Base-by-base conservation (phyloP, 2,113 vertebrate genomes). In the Casuarius casuarius region DNA sequence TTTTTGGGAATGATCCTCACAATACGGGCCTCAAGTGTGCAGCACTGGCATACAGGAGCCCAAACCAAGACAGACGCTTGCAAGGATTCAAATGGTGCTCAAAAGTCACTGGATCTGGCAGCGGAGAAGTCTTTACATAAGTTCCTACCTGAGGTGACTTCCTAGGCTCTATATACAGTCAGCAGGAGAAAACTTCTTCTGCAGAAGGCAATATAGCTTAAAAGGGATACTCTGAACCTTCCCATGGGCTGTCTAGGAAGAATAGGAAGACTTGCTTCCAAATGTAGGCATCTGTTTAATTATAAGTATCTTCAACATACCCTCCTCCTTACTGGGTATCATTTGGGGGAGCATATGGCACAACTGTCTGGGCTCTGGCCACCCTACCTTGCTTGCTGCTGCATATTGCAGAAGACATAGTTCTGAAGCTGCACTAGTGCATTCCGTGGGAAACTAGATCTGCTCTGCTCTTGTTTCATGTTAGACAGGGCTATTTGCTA, bases 271-370 rank as follows among this genome's bases (percentile, higher is more conserved):
- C 12, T 35, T 58, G 40, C 1, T 9, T 23, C 10, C 35, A 54
- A 38, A 0, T 20, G 17, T 29, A 84, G 44, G 5, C 5, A 63
- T 23, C 28, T 71, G 1, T 66, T 12, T 21, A 88, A 40, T 20
- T 63, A 72, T 20, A 75, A n/a, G 14, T 19, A 78, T 15, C 42
- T 74, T 87, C 65, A 85, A 83, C 21, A 22, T 26, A 46, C 4
- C 3, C 5, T 66, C 0, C 42, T 42, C 5, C 10, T 89, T 25
- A 61, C 35, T 66, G 26, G 12, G 3, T 61, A 8, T n/a, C 7
- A 13, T 65, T 26, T 65, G 4, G 4, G 20, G 8, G 21, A 67
- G 7, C 29, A 40, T 2, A 68, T 4, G 54, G 6, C 14, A 51
- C 33, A 76, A 54, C 5, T 23, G 0, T 21, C 23, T 21, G 5